These are phyloP conservation scores for Labroides dimidiatus DNA, from an alignment of 2,797 vertebrate species.

Conservation along the genomic window DNA sequence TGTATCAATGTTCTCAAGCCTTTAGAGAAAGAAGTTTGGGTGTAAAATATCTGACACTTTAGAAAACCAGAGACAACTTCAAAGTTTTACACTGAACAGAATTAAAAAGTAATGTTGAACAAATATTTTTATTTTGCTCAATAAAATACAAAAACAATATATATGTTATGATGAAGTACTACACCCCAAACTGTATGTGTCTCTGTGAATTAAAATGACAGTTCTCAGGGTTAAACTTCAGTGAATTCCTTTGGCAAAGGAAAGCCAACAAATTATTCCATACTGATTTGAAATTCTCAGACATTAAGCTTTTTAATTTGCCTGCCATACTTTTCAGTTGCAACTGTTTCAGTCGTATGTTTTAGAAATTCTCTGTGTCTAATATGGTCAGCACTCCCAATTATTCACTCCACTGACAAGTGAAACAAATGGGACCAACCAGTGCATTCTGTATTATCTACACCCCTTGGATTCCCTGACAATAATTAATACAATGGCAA, in stretches of 20 bases:
- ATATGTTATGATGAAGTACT: conserved; percentile 32
- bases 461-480: conserved; percentile 86
- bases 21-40: conserved; percentile 56
- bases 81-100: conserved; percentile 8
- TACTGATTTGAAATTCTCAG: conserved; percentile 85
- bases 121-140: background rate
- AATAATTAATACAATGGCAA: conserved; percentile 88
- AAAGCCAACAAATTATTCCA: conserved; percentile 73
- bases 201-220: conserved; percentile 49
- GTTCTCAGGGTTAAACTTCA: conserved; percentile 68
- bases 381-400: conserved; percentile 90
- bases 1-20: conserved; percentile 66
- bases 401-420: conserved; percentile 90
- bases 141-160: conserved; percentile 13
- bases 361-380: conserved; percentile 83
- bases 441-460: conserved; percentile 88
- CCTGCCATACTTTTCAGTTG: conserved; percentile 86
- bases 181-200: conserved; percentile 31
- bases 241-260: conserved; percentile 68
- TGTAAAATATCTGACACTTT: conserved; percentile 46
- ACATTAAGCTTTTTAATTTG: conserved; percentile 98
- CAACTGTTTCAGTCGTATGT: conserved; percentile 81
- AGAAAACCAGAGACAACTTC: conserved; percentile 8
- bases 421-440: conserved; percentile 87
- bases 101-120: background rate